phyloP scores from a whole-genome alignment of 1,140 invertebrate genomes.

The Leptinotarsa texana region DNA sequence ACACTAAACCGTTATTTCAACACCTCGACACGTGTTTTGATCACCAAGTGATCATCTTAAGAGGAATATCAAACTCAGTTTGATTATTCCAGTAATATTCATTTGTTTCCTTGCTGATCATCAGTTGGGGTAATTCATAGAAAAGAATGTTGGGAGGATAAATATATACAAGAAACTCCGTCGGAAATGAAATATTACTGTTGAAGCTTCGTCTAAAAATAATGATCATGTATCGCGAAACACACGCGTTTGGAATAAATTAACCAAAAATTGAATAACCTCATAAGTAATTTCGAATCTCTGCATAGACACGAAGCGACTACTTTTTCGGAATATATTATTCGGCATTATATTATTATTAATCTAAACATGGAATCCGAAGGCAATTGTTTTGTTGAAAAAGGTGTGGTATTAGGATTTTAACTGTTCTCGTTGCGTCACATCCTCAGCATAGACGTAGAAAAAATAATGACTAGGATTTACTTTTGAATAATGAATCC shows the following conservation, averaged over 20 bases:
- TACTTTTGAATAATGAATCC: constrained; percentile 13
- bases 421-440: constrained; percentile 26
- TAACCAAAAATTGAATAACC: constrained; percentile 23
- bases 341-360: constrained; percentile 24
- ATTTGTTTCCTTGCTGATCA: not conserved
- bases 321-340: constrained; percentile 29
- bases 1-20: too few relatives aligned
- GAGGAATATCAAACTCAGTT: too few relatives aligned
- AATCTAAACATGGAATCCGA: constrained; percentile 31
- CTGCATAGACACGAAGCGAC: not conserved
- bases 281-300: constrained; percentile 20
- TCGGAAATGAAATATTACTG: not conserved
- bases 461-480: constrained; percentile 13
- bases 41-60: too few relatives aligned
- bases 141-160: not conserved
- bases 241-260: constrained; percentile 10
- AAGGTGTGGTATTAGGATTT: constrained; percentile 31
- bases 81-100: too few relatives aligned
- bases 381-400: constrained; percentile 29
- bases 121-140: not conserved
- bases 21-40: too few relatives aligned
- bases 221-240: constrained; percentile 3
- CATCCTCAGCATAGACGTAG: constrained; percentile 10
- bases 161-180: not conserved
- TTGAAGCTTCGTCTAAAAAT: not conserved